phyloP scores from a whole-genome alignment of 53 echinoderm and acorn worm genomes.

The Hippasteria phrygiana region DNA sequence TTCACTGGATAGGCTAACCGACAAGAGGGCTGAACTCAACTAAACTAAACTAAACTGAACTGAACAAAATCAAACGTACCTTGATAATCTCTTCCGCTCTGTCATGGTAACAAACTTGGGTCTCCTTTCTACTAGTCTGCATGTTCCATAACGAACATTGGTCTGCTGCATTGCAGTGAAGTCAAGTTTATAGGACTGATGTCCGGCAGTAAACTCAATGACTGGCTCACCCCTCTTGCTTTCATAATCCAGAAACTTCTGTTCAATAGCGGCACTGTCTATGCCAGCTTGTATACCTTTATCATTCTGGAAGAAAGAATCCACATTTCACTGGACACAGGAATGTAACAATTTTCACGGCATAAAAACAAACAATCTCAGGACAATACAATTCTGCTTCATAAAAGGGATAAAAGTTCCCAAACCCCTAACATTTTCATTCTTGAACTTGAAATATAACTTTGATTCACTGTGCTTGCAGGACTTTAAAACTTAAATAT shows the following conservation, averaged over 20 bases:
- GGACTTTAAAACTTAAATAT: too few relatives aligned
- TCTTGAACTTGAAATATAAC: too few relatives aligned
- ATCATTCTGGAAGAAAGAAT: conserved; percentile 16
- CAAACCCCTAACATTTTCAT: too few relatives aligned
- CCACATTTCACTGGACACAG: background rate
- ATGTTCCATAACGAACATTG: conserved; percentile 31
- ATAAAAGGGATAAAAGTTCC: too few relatives aligned
- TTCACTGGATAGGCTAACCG: too few relatives aligned
- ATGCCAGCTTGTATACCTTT: conserved; percentile 42
- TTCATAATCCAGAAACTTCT: conserved; percentile 20
- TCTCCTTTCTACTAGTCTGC: conserved; percentile 46
- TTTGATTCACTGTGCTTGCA: too few relatives aligned
- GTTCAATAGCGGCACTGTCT: conserved; percentile 31
- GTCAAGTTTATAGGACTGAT: conserved; percentile 37
- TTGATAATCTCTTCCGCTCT: conserved; percentile 13
- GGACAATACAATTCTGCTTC: too few relatives aligned
- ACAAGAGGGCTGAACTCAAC: background rate
- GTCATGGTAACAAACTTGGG: conserved; percentile 46
- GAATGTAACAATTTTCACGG: background rate
- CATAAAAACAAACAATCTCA: too few relatives aligned
- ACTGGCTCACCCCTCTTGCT: background rate
- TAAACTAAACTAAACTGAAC: background rate
- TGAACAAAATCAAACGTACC: background rate
- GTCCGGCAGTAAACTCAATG: conserved; percentile 18
- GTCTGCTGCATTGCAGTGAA: conserved; percentile 51